Conservation (phyloP, 2,888 invertebrate genomes). For the Drosophila nr. perissopoda region DNA sequence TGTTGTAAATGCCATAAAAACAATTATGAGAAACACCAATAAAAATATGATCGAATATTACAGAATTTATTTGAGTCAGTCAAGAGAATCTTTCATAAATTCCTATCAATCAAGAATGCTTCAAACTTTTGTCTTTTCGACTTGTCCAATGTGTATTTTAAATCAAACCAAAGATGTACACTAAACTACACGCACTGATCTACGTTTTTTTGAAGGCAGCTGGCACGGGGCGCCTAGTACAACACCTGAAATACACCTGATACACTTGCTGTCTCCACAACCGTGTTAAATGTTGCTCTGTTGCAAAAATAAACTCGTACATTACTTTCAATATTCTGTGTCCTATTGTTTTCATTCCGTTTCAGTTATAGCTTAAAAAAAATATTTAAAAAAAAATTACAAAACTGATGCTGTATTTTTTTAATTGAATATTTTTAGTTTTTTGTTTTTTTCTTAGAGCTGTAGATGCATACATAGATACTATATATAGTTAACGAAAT, state of each 20-base stretch:
- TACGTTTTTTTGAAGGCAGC: slow-evolving; percentile 26
- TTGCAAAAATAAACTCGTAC: slow-evolving; percentile 31
- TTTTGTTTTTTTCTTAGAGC: slow-evolving; percentile 37
- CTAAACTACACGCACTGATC: slow-evolving; percentile 41
- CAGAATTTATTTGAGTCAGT: slow-evolving; percentile 23
- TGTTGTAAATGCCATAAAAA: slow-evolving; percentile 63
- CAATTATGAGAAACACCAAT: slow-evolving; percentile 28
- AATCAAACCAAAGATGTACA: slow-evolving; percentile 24
- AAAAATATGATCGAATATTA: slow-evolving; percentile 16
- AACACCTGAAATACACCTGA: slow-evolving; percentile 19
- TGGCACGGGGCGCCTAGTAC: slow-evolving; percentile 59
- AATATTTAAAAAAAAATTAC: slow-evolving; percentile 3
- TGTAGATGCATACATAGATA: slow-evolving; percentile 53
- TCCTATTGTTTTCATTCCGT: slow-evolving; percentile 9
- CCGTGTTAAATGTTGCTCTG: slow-evolving; percentile 63
- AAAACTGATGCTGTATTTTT: slow-evolving; percentile 8
- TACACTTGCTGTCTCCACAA: slow-evolving; percentile 58
- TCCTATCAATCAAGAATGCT: slow-evolving; percentile 15
- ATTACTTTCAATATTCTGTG: slow-evolving; percentile 25
- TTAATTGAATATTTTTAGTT: slow-evolving; percentile 1
- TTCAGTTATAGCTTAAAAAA: slow-evolving; percentile 13
- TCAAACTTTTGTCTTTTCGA: slow-evolving; percentile 9
- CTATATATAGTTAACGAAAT: slow-evolving; percentile 46
- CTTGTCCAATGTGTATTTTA: not conserved
- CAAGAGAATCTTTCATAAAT: slow-evolving; percentile 23